These are phyloP conservation scores for Regulus satrapa DNA, from an alignment of 2,113 vertebrate species.

Conservation along the genomic window DNA sequence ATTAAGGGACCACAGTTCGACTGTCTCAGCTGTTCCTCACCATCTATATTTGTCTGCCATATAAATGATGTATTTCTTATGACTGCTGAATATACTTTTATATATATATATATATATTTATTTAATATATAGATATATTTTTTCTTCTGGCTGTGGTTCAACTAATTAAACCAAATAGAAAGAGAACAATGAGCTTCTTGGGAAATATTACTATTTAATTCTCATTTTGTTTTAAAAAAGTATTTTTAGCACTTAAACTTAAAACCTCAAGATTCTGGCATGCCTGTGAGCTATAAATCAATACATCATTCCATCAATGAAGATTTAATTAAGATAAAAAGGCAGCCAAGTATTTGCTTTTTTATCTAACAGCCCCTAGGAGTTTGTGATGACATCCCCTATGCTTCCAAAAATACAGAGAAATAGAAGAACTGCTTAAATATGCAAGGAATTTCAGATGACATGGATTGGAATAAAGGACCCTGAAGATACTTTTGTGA, in stretches of 20 bases:
- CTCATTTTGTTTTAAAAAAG: not conserved
- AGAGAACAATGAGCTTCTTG: not conserved
- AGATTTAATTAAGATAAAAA: conserved; percentile 68
- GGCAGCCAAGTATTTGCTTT: conserved; percentile 45
- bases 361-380: conserved; percentile 19
- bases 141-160: not conserved
- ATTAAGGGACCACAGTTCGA: not conserved
- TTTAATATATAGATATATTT: too few relatives aligned
- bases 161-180: not conserved
- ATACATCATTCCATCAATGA: conserved; percentile 36
- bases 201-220: not conserved
- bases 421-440: not conserved
- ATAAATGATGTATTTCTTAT: not conserved
- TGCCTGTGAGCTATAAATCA: conserved; percentile 15
- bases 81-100: not conserved
- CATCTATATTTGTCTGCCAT: not conserved
- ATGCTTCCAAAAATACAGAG: not conserved
- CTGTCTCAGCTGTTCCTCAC: not conserved
- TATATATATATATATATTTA: too few relatives aligned
- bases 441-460: not conserved
- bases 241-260: not conserved
- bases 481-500: not conserved
- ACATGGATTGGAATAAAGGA: not conserved
- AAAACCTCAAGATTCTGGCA: not conserved
- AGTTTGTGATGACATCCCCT: not conserved